A percentile compares a stretch with the other conserved stretches of the same genome.
Evolutionary conservation across 2,888 invertebrate genomes (phyloP).

Genomic region (Drosophila falleni): DNA sequence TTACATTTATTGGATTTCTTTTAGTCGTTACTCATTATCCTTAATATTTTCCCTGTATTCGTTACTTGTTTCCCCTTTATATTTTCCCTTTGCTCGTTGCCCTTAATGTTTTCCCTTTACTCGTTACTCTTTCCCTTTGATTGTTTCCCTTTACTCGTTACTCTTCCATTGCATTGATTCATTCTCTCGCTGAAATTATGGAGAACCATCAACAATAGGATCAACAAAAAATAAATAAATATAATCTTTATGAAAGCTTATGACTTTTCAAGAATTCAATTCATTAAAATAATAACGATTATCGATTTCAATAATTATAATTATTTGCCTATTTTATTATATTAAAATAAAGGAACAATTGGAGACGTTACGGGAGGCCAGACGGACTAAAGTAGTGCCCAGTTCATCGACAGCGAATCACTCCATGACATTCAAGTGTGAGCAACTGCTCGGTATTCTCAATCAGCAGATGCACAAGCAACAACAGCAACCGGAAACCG

Average conservation of each 20-base stretch:
- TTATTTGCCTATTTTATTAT: neutral
- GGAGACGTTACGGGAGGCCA: slow-evolving; percentile 29
- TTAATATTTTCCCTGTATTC: neutral
- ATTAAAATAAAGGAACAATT: slow-evolving; percentile 13
- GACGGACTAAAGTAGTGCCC: slow-evolving; percentile 25
- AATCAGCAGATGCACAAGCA: slow-evolving; percentile 57
- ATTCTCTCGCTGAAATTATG: neutral
- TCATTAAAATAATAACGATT: neutral
- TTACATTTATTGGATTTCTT: neutral
- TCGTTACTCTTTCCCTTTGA: too few species aligned
- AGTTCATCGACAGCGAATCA: slow-evolving; percentile 3
- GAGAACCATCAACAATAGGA: neutral
- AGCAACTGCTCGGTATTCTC: slow-evolving; percentile 34
- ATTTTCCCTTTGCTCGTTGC: too few species aligned
- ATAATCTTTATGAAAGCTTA: neutral
- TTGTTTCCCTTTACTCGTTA: neutral
- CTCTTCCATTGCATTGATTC: too few species aligned
- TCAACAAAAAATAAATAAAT: too few species aligned
- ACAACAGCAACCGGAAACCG: slow-evolving; percentile 33
- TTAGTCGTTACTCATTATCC: neutral
- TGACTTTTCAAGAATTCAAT: neutral
- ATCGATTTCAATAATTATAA: neutral
- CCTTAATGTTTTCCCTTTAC: too few species aligned
- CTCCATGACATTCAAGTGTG: slow-evolving; percentile 24
- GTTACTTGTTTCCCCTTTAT: too few species aligned